Conservation (phyloP, 2,888 invertebrate genomes). For the Orchestes rusci region DNA sequence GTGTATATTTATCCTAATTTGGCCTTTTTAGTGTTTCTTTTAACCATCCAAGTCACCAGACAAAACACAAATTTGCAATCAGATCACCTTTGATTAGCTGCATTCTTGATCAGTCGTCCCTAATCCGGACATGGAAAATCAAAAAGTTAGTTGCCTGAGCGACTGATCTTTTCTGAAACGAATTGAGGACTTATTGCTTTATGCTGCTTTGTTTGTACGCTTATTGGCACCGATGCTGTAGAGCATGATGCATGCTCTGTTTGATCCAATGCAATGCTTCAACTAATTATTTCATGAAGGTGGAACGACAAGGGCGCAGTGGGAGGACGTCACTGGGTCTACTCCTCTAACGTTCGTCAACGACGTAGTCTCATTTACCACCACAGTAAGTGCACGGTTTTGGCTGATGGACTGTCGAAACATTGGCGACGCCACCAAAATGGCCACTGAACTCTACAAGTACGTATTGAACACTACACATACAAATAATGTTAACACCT, state of each 20-base stretch:
- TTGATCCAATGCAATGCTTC: no score
- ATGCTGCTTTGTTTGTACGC: slow-evolving; percentile 35
- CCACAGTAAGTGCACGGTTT: slow-evolving; percentile 96
- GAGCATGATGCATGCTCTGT: no score
- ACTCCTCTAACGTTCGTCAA: slow-evolving; percentile 94
- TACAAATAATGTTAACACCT: neutral
- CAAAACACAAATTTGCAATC: slow-evolving; percentile 16
- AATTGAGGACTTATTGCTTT: slow-evolving; percentile 41
- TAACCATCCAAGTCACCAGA: slow-evolving; percentile 20
- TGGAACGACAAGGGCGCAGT: slow-evolving; percentile 91
- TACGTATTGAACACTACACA: slow-evolving; percentile 24
- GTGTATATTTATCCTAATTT: no score
- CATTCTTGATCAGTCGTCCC: no score
- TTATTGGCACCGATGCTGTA: slow-evolving; percentile 30
- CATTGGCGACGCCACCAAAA: slow-evolving; percentile 86
- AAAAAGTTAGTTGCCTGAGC: slow-evolving; percentile 53
- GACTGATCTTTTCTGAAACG: slow-evolving; percentile 67
- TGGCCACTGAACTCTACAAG: slow-evolving; percentile 96
- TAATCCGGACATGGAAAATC: no score
- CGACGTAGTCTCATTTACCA: slow-evolving; percentile 97
- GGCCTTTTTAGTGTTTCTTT: no score
- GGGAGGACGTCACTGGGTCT: slow-evolving; percentile 99
- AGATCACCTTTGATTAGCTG: no score
- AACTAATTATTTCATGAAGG: no score
- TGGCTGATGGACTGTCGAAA: slow-evolving; percentile 99